Evolutionary conservation across 53 echinoderm and acorn worm genomes (phyloP), one percentile per base, ranked within the genome.

Genomic region (Paelopatides confundens): DNA sequence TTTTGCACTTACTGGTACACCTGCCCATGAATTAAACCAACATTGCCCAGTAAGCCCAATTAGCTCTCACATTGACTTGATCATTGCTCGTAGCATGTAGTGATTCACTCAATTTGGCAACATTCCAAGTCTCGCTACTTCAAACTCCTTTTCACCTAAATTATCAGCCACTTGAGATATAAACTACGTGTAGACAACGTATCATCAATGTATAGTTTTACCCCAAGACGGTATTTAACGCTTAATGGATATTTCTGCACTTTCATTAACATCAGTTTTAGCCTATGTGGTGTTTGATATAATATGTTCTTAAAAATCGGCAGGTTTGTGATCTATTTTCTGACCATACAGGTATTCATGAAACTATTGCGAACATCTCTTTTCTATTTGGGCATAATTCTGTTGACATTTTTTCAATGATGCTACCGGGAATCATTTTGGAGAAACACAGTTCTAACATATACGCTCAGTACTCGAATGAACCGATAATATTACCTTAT

Each of bases 331-430:
- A 52, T 86, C 76, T 62, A 36, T 26, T 31, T 68, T 52, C 46
- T 62, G 43, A 35, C 88, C 88, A 88, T 84, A 81, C 12, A 92
- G 26, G 54, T 85, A 85, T 12, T 81, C 46, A 81, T 92, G 92
- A 79, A 13, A 88, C 84, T 26, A 85, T 74, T 51, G 86, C 88
- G 5, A 69, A 58, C 58, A 88, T 66, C 52, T 89, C 84, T 54
- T 93, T 93, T 77, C 85, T 65, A 28, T 85, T 90, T 66, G 90
- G 85, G 14, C 90, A 89, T 35, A 79, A 93, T 46, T 77, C 39
- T 62, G 53, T 58, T 77, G 76, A 62, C 77, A 29, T 12, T 76
- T 17, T 10, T 77, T 88, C 39, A 88, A 66, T 40, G 81, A 35
- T 30, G 77, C 88, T 35, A 87, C 24, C 18, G 76, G 54, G 54